Evolutionary conservation across 1,140 invertebrate species (phyloP).

Genomic region (Drosophila sechellia): DNA sequence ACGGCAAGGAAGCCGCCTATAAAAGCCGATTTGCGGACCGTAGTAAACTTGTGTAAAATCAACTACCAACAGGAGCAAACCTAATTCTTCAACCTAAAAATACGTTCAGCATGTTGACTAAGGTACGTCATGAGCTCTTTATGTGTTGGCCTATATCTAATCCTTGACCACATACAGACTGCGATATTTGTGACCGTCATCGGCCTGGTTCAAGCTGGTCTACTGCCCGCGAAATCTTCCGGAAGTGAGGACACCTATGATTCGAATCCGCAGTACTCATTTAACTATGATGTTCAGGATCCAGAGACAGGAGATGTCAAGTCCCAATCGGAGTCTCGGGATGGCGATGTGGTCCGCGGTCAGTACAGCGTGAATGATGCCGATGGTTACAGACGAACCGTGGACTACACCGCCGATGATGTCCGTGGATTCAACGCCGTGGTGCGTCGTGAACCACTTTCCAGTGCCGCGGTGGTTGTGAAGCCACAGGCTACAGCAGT

Average conservation of each 20-base stretch:
- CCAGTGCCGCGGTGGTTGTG: constrained; percentile 16
- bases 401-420: constrained; percentile 82
- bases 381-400: constrained; percentile 79
- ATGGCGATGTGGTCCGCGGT: constrained; percentile 87
- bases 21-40: constrained; percentile 33
- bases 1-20: constrained; percentile 37
- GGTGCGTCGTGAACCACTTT: constrained; percentile 83
- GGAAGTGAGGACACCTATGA: constrained; percentile 61
- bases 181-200: constrained; percentile 33
- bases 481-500: constrained; percentile 6
- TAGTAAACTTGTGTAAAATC: constrained; percentile 35
- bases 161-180: constrained; percentile 17
- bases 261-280: constrained; percentile 85
- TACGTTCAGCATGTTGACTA: constrained; percentile 46
- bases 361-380: constrained; percentile 83
- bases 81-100: constrained; percentile 6
- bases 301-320: constrained; percentile 86
- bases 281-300: constrained; percentile 86
- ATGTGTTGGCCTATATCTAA: background rate
- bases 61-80: constrained; percentile 39
- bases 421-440: constrained; percentile 83
- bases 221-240: constrained; percentile 35
- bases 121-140: constrained; percentile 27
- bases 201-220: constrained; percentile 39
- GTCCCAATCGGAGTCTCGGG: constrained; percentile 86